Evolutionary conservation across 2,797 vertebrate genomes (phyloP), one percentile per base, ranked within the genome.

Genomic region (Chelidonichthys spinosus): DNA sequence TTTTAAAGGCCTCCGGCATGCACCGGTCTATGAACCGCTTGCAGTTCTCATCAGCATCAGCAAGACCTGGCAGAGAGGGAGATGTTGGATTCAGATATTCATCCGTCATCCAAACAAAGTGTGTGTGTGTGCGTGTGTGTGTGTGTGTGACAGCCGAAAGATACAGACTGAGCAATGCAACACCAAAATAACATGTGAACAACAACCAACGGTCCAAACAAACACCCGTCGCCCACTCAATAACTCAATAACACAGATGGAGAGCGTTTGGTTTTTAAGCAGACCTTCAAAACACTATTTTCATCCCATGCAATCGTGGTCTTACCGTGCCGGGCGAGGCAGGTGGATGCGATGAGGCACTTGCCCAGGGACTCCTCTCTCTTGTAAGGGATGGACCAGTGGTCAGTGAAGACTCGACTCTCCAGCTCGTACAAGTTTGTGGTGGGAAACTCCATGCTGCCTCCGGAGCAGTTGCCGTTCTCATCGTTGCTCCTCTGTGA

Each of bases 1-100:
- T 99, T 91, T 99, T 99, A 93, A 99, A 99, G 88, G 98, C 98
- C 94, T 99, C 98, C 36, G 97, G 97, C 98, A 99, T 99, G 91
- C 98, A 99, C 50, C 98, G 95, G 76, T 99, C 98, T 86, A 97
- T 97, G 88, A 99, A 99, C 15, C 98, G 95, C 91, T 97, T 99
- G 90, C 98, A 99, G 89, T 98, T 99, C 92, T 99, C 98, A 91
- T 99, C 98, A 6, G 98, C 97, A 69, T 99, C 97, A 49, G 97
- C 97, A 68, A 99, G 94, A 88, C 98, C 98, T 99, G 85, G 59
- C 3, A 43, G 47, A 76, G 54, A 74, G 9, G 40, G 15, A 77
- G 37, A 65, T 2, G 35, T 44, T 69, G 10, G 37, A 61, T 40
- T 82, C 32, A 65, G 46, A 71, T 11, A 56, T 15, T 77, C 18